These are phyloP conservation scores for Acanthacorydalis orientalis DNA, from an alignment of 2,888 invertebrate species.

Conservation along the genomic window DNA sequence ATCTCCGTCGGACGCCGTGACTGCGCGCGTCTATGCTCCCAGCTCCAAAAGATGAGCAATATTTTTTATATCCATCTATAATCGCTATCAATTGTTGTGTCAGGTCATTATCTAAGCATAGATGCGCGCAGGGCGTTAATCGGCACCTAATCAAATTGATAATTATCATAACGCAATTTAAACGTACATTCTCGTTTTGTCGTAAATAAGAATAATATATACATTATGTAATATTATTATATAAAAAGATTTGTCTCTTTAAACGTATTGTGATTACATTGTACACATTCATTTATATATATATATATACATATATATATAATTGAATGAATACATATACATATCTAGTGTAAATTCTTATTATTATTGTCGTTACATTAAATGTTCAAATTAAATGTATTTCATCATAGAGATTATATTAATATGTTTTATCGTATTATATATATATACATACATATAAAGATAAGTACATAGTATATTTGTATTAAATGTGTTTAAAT, in stretches of 20 bases:
- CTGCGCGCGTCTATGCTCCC: conserved; percentile 1
- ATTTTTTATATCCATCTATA: conserved; percentile 1
- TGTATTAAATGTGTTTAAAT: no score
- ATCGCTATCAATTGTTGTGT: background rate
- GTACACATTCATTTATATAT: background rate
- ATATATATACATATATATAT: conserved; percentile 1
- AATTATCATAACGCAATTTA: background rate
- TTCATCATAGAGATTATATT: background rate
- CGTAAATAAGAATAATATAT: background rate
- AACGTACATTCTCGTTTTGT: background rate
- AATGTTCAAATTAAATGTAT: background rate
- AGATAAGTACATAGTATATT: background rate
- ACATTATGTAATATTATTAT: background rate
- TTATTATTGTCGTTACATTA: background rate
- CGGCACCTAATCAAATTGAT: background rate
- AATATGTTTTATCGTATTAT: background rate
- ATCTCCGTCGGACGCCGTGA: conserved; percentile 5
- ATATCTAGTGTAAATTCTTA: background rate
- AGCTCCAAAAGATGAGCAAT: background rate
- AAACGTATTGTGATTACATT: no score
- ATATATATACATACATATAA: background rate
- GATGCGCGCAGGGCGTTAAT: conserved; percentile 4
- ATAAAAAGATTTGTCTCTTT: background rate
- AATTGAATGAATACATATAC: background rate
- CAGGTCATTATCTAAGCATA: conserved; percentile 3